Evolutionary conservation across 2,113 vertebrate species (phyloP).

Genomic region (Myrmecobius fasciatus): DNA sequence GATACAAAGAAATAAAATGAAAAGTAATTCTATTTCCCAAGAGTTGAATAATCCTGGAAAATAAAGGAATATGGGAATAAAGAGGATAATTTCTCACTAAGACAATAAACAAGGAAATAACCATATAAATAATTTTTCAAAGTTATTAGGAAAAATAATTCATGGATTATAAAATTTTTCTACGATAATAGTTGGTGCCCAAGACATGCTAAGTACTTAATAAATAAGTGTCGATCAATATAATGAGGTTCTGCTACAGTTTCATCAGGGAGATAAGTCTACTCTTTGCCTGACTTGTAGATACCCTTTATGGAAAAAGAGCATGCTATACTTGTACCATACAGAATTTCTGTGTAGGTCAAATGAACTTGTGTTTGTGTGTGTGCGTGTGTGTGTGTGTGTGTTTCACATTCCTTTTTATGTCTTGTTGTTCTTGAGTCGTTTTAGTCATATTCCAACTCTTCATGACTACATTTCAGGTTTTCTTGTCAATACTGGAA

Average conservation of each 20-base stretch:
- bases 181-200: not conserved
- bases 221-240: not conserved
- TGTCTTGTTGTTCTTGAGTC: no score
- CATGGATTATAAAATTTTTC: not conserved
- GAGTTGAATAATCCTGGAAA: not conserved
- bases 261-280: not conserved
- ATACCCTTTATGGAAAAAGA: not conserved
- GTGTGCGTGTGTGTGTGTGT: no score
- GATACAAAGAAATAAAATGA: not conserved
- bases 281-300: not conserved
- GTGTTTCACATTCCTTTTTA: not conserved
- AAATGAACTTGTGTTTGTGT: not conserved
- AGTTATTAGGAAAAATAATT: not conserved
- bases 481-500: not conserved
- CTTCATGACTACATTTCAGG: not conserved
- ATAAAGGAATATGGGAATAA: not conserved
- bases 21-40: not conserved
- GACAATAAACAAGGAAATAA: not conserved
- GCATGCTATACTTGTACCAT: not conserved
- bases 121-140: not conserved
- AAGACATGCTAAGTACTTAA: not conserved
- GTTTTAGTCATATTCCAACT: not conserved
- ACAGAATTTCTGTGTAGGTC: not conserved
- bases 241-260: not conserved
- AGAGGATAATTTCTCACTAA: not conserved